Base-by-base conservation (phyloP, 2,888 invertebrate genomes). In the Apodemia mormo region DNA sequence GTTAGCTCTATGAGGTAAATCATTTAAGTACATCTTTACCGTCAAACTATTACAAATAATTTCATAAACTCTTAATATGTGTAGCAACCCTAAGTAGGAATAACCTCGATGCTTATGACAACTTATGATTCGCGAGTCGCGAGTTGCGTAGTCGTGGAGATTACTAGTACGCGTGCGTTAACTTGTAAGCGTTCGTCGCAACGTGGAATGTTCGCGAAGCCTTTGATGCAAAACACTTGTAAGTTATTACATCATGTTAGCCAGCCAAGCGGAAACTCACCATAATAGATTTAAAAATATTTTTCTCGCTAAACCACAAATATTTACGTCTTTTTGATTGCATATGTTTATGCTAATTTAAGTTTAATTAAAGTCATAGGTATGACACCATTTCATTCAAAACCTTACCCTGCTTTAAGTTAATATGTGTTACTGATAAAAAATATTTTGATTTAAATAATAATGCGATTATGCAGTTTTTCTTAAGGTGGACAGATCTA, bases 171-270 rank as follows among this genome's bases (percentile, higher is more conserved):
- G 72, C 72, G 69, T 67, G 67, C 67, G 30, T 61, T 33, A 61
- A 61, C 61, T 61, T 61, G 61, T 33, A 61, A 33, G 33, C 33
- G n/a, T 37, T 64, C 61, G 37, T 69, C 66, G 65, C 67, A 66
- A 29, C 56, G 66, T 68, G 64, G 73, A 73, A 73, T 64, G 61
- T 73, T 73, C 73, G 66, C 66, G 71, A 73, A 71, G 68, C 10
- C 58, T 61, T 52, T 71, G 64, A 67, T 68, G 69, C 52, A 54
- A 54, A 54, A 22, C 52, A 54, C 52, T 54, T 54, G 37, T 33
- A 9, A 30, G 33, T 54, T 37, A 52, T 73, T 73, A 73, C 73
- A 65, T 73, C 71, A 73, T 61, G 68, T 33, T 54, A 45, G 30
- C 29, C 66, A 37, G 40, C 12, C 22, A 29, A n/a, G 65, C 10